Evolutionary conservation across 2,888 invertebrate genomes (phyloP), one percentile per base, ranked within the genome.

Genomic region (Drosophila colorata): DNA sequence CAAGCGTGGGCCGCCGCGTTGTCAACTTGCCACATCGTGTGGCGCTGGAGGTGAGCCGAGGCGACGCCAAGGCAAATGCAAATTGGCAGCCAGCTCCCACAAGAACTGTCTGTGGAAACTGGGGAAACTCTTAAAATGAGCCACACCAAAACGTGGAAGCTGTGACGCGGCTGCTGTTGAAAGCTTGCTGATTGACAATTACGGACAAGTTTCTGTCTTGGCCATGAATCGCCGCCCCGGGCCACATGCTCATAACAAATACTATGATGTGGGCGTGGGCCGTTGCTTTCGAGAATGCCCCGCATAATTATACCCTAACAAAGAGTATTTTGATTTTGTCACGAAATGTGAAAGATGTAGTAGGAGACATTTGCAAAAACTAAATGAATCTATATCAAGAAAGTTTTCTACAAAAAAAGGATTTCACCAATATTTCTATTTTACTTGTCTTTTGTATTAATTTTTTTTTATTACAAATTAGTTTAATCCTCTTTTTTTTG

Each of bases 131-230:
- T 55, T 14, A 16, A 56, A 66, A 49, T 59, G 16, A 41, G 41
- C 52, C 20, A 40, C 33, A 23, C 4, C 52, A 31, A 46, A 40
- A 57, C 37, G 33, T 73, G 63, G 70, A 64, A 75, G 76, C 73
- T 64, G 69, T 80, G 58, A 56, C 63, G 58, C 31, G 41, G 70
- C 77, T 74, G 80, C 69, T 66, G 89, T 76, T 87, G 86, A 87
- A 89, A 88, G 88, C 78, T 72, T 75, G 86, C 89, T 87, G 88
- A 87, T 88, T 87, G 87, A 81, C 87, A 86, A 80, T 80, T 87
- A 81, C 75, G 68, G 76, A 23, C 85, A 76, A 71, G 74, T 70
- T 68, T 60, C 6, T 60, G 59, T 47, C 38, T 14, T 67, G 78
- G 58, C 75, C 75, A 68, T 77, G 76, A 59, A 57, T 40, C 38